Evolutionary conservation across 2,888 invertebrate species (phyloP).

Genomic region (Cactoblastis cactorum): DNA sequence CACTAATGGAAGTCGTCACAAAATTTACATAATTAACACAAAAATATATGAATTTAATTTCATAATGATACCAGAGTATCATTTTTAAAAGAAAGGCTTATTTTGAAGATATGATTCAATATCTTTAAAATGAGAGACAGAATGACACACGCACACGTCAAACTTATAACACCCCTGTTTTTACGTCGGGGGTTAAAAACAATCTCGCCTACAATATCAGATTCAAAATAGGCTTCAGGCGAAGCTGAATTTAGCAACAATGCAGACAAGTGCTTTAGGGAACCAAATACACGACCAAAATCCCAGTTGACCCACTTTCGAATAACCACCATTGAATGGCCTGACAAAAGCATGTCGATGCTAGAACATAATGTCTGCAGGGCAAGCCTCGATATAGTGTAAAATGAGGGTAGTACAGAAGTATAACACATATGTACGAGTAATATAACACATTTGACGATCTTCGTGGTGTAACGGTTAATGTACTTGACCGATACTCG

Average conservation of each 20-base stretch:
- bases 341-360: constrained; percentile 69
- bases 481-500: too few relatives aligned
- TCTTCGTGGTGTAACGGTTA: too few relatives aligned
- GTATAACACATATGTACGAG: neutral
- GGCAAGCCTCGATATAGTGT: constrained; percentile 59
- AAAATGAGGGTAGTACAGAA: neutral
- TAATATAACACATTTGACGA: too few relatives aligned
- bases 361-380: constrained; percentile 64
- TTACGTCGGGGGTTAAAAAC: neutral
- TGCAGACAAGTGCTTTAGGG: constrained; percentile 39
- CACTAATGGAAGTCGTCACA: too few relatives aligned
- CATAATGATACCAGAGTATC: too few relatives aligned
- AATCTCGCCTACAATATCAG: constrained; percentile 18
- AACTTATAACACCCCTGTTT: neutral
- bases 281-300: constrained; percentile 50
- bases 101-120: too few relatives aligned
- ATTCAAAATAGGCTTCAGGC: constrained; percentile 38
- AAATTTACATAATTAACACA: too few relatives aligned
- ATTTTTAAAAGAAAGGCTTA: too few relatives aligned
- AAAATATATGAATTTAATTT: too few relatives aligned
- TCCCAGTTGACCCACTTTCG: constrained; percentile 66
- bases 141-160: too few relatives aligned
- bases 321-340: constrained; percentile 65
- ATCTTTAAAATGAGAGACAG: too few relatives aligned
- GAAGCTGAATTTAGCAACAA: constrained; percentile 46